A percentile compares a stretch with the other conserved stretches of the same genome.
These are phyloP conservation scores for Buphagus erythrorhynchus DNA, from an alignment of 2,797 vertebrate species.

Conservation along the genomic window DNA sequence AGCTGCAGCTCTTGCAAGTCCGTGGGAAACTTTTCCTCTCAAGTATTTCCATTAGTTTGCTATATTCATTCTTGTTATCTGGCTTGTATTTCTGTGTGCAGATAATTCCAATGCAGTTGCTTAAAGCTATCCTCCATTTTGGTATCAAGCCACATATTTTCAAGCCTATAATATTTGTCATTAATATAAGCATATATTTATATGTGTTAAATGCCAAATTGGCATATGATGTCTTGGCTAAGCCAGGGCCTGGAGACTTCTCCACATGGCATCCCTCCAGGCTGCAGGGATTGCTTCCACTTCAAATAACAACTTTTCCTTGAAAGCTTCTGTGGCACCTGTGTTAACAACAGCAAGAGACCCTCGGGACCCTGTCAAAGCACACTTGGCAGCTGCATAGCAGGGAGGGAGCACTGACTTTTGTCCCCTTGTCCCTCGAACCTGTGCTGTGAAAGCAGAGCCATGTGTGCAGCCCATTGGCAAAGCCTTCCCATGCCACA, in stretches of 20 bases:
- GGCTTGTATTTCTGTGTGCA: not conserved
- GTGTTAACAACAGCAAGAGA: not conserved
- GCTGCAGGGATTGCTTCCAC: not conserved
- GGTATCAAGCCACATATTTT: slow-evolving; percentile 24
- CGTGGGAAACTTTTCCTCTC: slow-evolving; percentile 9
- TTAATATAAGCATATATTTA: not conserved
- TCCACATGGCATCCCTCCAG: not conserved
- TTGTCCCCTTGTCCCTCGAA: not conserved
- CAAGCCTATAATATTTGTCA: not conserved
- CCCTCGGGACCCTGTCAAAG: not conserved
- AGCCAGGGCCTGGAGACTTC: not conserved
- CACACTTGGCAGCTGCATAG: not conserved
- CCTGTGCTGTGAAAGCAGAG: not conserved
- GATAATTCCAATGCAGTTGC: not conserved
- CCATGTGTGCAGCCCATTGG: rapidly evolving
- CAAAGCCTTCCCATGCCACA: rapidly evolving
- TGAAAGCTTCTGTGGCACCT: not conserved
- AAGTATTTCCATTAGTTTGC: not conserved
- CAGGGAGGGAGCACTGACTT: not conserved
- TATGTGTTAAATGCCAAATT: not conserved
- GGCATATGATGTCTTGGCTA: not conserved
- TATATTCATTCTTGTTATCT: not conserved
- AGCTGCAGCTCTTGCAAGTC: slow-evolving; percentile 1
- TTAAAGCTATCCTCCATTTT: not conserved
- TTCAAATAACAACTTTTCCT: not conserved